Conservation (phyloP, 2,888 invertebrate genomes). For the Pterobdella sp. region DNA sequence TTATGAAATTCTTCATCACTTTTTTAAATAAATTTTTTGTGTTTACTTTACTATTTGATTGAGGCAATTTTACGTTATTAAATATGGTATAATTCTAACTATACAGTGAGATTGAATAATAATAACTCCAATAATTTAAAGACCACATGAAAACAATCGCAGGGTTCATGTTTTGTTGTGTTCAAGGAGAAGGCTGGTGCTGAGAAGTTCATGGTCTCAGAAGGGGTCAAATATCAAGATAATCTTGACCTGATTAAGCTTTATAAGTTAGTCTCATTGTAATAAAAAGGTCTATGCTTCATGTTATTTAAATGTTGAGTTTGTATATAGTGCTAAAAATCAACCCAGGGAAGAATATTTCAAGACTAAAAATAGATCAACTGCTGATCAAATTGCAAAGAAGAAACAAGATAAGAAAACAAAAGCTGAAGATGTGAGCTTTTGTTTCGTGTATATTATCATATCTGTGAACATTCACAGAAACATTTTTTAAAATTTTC, state of each 20-base stretch:
- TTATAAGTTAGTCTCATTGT: slow-evolving; percentile 25
- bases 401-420: slow-evolving; percentile 44
- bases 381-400: slow-evolving; percentile 42
- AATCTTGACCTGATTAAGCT: slow-evolving; percentile 41
- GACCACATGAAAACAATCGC: slow-evolving; percentile 34
- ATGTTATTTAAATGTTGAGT: not conserved
- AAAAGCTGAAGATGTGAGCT: slow-evolving; percentile 39
- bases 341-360: slow-evolving; percentile 45
- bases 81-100: too few relatives aligned
- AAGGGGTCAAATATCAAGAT: slow-evolving; percentile 60
- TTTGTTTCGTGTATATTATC: not conserved
- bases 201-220: slow-evolving; percentile 66
- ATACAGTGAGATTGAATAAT: too few relatives aligned
- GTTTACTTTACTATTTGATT: too few relatives aligned
- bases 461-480: not conserved
- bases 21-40: not conserved
- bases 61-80: too few relatives aligned
- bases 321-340: not conserved
- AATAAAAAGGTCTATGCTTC: not conserved
- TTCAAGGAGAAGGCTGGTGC: slow-evolving; percentile 75
- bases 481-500: not conserved
- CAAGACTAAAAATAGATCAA: slow-evolving; percentile 56
- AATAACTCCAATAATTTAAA: not conserved
- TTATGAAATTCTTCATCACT: not conserved
- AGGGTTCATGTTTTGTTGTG: slow-evolving; percentile 84